Percentiles rank a stretch among this genome's conserved stretches.
Evolutionary conservation across 1,140 invertebrate genomes (phyloP).

Genomic region (Odontomachus brunneus): DNA sequence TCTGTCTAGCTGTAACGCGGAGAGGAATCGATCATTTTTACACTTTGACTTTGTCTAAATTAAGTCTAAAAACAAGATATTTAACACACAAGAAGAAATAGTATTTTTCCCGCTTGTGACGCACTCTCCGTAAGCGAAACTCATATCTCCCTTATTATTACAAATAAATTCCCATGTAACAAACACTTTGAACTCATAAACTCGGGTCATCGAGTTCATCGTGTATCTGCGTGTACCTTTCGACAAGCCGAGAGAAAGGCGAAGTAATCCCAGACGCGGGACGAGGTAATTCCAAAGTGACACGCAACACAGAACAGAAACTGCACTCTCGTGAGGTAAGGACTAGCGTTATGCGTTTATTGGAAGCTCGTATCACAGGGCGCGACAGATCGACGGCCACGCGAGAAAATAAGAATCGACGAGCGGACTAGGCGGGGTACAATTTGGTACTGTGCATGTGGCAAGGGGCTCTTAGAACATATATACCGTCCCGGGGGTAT

Average conservation of each 20-base stretch:
- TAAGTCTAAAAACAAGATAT: not conserved
- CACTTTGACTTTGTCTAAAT: not conserved
- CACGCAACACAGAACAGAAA: slow-evolving; percentile 22
- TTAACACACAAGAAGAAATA: not conserved
- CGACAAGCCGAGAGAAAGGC: not conserved
- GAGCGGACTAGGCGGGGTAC: slow-evolving; percentile 77
- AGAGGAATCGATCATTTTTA: slow-evolving; percentile 18
- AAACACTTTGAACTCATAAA: too few species aligned
- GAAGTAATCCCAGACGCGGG: not conserved
- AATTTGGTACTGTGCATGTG: slow-evolving; percentile 81
- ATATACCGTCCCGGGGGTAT: slow-evolving; percentile 81
- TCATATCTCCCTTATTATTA: too few species aligned
- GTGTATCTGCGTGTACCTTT: not conserved
- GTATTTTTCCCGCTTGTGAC: too few species aligned
- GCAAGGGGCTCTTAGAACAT: slow-evolving; percentile 78
- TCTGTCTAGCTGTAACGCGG: slow-evolving; percentile 47
- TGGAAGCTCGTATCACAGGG: slow-evolving; percentile 13
- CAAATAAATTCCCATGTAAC: too few species aligned
- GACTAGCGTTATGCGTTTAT: slow-evolving; percentile 3
- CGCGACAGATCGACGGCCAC: slow-evolving; percentile 12
- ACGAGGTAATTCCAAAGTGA: not conserved
- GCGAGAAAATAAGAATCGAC: slow-evolving; percentile 67
- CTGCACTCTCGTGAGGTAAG: not conserved
- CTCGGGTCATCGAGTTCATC: not conserved
- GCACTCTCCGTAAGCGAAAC: too few species aligned